Evolutionary conservation across 2,797 vertebrate species (phyloP).

Genomic region (Prunella strophiata): DNA sequence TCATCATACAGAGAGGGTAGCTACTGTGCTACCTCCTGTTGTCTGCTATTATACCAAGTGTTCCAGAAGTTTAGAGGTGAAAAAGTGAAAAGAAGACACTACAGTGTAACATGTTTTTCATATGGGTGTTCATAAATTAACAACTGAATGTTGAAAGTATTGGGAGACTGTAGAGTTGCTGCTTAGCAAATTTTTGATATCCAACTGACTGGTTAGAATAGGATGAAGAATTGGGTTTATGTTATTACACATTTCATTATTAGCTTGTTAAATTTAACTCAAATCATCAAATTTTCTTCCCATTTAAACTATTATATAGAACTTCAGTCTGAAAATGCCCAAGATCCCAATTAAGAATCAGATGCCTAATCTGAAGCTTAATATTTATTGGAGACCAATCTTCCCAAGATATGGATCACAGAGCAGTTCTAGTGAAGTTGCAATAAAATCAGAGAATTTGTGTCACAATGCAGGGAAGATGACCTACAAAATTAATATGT

Average conservation of each 20-base stretch:
- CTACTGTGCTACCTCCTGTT: fast-evolving
- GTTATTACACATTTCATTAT: neutral
- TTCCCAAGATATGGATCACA: neutral
- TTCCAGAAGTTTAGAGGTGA: neutral
- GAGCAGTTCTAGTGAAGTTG: neutral
- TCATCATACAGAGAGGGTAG: neutral
- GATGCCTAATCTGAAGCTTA: neutral
- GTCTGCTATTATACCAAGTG: fast-evolving
- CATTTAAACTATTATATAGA: neutral
- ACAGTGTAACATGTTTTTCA: neutral
- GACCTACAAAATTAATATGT: neutral
- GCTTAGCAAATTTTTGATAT: neutral
- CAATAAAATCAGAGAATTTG: neutral
- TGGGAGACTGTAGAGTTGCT: neutral
- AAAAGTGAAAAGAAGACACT: neutral
- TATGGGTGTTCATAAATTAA: fast-evolving
- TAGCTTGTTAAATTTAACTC: neutral
- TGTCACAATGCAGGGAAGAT: neutral
- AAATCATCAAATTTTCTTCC: neutral
- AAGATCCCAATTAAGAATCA: neutral
- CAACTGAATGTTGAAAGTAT: neutral
- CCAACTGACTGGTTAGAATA: neutral
- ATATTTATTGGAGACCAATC: neutral
- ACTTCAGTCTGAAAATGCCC: neutral
- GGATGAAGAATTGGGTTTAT: neutral